Evolutionary conservation across 2,113 vertebrate species (phyloP).

Genomic region (Eubucco bourcierii): DNA sequence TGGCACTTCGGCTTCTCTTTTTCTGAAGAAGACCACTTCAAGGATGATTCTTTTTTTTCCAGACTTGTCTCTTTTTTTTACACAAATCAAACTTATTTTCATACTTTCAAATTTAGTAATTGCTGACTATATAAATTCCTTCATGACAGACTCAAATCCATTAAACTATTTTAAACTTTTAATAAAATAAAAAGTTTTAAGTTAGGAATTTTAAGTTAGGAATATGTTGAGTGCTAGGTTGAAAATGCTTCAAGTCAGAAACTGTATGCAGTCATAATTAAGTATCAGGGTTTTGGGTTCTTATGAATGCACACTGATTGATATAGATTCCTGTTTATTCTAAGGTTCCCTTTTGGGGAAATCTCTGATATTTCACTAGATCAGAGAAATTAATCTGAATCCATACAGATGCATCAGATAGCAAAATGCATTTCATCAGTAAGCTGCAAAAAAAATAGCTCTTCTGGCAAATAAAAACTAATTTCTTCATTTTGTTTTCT

Average conservation of each 20-base stretch:
- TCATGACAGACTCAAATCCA: conserved; percentile 57
- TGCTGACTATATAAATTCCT: conserved; percentile 66
- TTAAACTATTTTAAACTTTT: conserved; percentile 71
- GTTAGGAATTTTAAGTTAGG: background rate
- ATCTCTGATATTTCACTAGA: conserved; percentile 53
- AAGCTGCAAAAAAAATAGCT: conserved; percentile 19
- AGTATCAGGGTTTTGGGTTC: conserved; percentile 12
- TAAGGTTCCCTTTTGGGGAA: conserved; percentile 47
- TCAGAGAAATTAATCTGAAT: conserved; percentile 41
- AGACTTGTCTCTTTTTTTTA: conserved; percentile 53
- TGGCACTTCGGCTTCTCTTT: conserved; percentile 38
- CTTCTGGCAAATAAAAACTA: conserved; percentile 57
- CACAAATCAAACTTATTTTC: conserved; percentile 71
- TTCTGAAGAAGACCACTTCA: conserved; percentile 41
- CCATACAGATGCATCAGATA: conserved; percentile 42
- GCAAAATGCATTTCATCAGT: conserved; percentile 52
- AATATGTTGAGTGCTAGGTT: background rate
- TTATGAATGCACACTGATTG: conserved; percentile 56
- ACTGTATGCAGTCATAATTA: conserved; percentile 53
- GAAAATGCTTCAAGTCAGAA: conserved; percentile 49
- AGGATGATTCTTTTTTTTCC: conserved; percentile 55
- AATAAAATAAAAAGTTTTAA: background rate
- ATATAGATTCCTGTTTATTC: conserved; percentile 45
- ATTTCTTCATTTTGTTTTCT: conserved; percentile 58
- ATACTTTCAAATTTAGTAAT: conserved; percentile 63